These are phyloP conservation scores for Drosophila pseudoananassae DNA, from an alignment of 1,140 invertebrate species.

Conservation along the genomic window DNA sequence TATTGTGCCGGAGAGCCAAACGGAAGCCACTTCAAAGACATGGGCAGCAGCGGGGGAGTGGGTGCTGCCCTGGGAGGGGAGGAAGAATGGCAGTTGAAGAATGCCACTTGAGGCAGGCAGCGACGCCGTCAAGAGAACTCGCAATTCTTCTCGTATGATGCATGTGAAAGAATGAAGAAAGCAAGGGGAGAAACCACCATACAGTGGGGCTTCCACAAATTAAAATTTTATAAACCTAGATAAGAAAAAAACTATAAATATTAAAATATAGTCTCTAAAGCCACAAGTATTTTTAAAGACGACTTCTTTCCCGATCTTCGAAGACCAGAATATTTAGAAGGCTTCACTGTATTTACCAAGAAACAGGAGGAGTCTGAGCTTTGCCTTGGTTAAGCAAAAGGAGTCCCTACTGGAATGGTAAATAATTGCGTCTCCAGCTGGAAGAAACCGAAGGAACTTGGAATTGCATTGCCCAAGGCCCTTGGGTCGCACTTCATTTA, in stretches of 20 bases:
- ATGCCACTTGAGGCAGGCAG: constrained; percentile 65
- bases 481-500: constrained; percentile 61
- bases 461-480: constrained; percentile 20
- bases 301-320: neutral
- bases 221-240: neutral
- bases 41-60: constrained; percentile 12
- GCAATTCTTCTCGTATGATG: constrained; percentile 30
- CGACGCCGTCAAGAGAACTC: constrained; percentile 56
- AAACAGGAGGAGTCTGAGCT: constrained; percentile 16
- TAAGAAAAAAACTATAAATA: neutral
- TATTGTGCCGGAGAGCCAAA: constrained; percentile 49
- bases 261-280: too few relatives aligned
- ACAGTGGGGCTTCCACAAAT: constrained; percentile 1
- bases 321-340: neutral
- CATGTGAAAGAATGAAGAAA: constrained; percentile 32
- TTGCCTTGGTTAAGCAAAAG: constrained; percentile 24
- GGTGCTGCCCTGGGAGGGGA: constrained; percentile 10
- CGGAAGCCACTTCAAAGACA: constrained; percentile 61
- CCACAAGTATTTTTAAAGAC: too few relatives aligned
- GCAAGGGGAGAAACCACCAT: constrained; percentile 4
- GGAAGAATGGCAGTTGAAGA: constrained; percentile 52
- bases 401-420: constrained; percentile 30
- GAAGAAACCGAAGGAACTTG: constrained; percentile 22
- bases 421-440: constrained; percentile 48
- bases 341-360: neutral